Conservation (phyloP, 2,888 invertebrate genomes). For the Troides helena region DNA sequence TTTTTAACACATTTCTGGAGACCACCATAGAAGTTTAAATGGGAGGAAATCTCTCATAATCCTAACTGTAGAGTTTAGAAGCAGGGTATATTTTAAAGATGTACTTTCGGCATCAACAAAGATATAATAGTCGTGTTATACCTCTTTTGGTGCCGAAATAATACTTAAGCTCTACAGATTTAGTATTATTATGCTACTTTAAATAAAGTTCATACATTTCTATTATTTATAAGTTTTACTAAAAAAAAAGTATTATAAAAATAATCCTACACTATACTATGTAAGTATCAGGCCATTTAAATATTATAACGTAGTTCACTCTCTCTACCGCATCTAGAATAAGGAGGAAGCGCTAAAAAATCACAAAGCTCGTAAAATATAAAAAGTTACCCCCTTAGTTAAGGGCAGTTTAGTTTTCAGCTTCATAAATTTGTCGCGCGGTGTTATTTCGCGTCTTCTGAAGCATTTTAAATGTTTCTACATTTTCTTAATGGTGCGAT, state of each 20-base stretch:
- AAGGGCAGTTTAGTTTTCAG: constrained; percentile 26
- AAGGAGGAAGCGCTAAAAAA: not conserved
- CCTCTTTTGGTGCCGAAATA: no score
- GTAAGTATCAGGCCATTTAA: not conserved
- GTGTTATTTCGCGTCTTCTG: constrained; percentile 9
- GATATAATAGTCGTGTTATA: no score
- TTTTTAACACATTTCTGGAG: no score
- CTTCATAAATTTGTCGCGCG: constrained; percentile 25
- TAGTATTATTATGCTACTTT: no score
- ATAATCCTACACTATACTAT: not conserved
- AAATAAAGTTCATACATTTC: no score
- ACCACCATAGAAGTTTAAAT: no score
- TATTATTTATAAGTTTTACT: no score
- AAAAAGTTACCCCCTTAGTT: constrained; percentile 17
- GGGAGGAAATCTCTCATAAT: no score
- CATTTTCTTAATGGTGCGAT: not conserved
- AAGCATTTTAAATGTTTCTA: not conserved
- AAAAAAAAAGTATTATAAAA: not conserved
- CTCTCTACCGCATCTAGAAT: not conserved
- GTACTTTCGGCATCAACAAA: no score
- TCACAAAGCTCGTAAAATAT: constrained; percentile 8
- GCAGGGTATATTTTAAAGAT: no score
- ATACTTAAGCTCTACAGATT: no score
- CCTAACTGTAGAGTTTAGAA: no score
- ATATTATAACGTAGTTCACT: not conserved